A percentile compares a stretch with the other conserved stretches of the same genome.
These are phyloP conservation scores for Carapus acus DNA, from an alignment of 2,797 vertebrate genomes.

Conservation along the genomic window DNA sequence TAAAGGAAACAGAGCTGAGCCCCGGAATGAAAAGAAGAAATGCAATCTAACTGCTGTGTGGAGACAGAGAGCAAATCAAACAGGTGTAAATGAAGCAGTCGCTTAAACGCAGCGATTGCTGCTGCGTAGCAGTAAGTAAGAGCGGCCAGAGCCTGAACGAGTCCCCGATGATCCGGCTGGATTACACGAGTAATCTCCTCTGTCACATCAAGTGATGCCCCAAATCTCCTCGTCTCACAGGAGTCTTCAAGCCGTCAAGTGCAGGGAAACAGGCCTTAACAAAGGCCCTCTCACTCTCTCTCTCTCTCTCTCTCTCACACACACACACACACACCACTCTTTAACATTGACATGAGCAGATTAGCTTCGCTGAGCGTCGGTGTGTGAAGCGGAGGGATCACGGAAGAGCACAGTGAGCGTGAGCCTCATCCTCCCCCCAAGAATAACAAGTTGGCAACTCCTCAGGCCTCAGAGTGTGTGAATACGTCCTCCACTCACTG, in stretches of 20 bases:
- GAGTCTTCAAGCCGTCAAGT: constrained; percentile 77
- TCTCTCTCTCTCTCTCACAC: constrained; percentile 56
- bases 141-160: constrained; percentile 68
- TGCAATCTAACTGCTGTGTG: constrained; percentile 62
- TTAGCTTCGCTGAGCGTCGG: constrained; percentile 46
- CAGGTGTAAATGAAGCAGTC: constrained; percentile 68
- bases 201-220: constrained; percentile 84
- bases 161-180: constrained; percentile 75
- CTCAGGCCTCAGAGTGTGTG: constrained; percentile 12
- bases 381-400: constrained; percentile 61
- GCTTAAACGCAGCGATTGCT: constrained; percentile 67
- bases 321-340: constrained; percentile 51
- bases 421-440: constrained; percentile 54
- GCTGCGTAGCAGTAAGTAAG: constrained; percentile 80
- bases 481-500: neutral
- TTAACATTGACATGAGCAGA: constrained; percentile 59
- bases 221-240: constrained; percentile 78
- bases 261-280: constrained; percentile 76
- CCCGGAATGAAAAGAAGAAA: constrained; percentile 66
- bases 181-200: constrained; percentile 84
- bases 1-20: constrained; percentile 68
- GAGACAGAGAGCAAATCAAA: constrained; percentile 69
- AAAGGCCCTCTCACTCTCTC: too few relatives aligned
- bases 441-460: constrained; percentile 28
- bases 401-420: constrained; percentile 36